Conservation (phyloP, 2,113 vertebrate genomes). For the Callithrix jacchus region DNA sequence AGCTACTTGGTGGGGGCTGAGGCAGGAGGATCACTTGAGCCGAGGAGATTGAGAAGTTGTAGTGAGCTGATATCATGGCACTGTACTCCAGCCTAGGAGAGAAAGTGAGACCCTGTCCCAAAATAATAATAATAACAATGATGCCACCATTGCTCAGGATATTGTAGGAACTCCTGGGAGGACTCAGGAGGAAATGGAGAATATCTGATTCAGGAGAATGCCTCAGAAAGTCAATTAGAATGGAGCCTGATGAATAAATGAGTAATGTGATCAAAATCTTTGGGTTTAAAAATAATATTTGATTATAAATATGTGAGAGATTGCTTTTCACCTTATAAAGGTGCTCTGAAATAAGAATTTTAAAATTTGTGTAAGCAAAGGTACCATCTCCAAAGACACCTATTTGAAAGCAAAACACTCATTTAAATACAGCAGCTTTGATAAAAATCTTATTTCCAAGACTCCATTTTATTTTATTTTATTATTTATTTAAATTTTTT, state of each 20-base stretch:
- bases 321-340: background rate
- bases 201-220: background rate
- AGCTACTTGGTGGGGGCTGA: no score
- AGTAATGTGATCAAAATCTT: background rate
- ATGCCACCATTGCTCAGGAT: background rate
- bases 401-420: background rate
- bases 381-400: background rate
- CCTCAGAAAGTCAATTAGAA: background rate
- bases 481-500: no score
- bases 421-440: background rate
- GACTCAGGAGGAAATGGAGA: background rate
- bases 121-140: background rate
- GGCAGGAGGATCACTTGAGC: no score
- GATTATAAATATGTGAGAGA: background rate
- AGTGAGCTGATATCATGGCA: no score
- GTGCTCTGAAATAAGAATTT: background rate
- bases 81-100: no score
- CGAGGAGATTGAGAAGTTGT: no score
- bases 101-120: no score
- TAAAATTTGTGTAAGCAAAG: background rate
- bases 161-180: background rate
- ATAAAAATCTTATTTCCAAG: constrained; percentile 11
- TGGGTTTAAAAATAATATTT: background rate
- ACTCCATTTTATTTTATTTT: background rate
- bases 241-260: background rate